These are phyloP conservation scores for Sciurus niger DNA, from an alignment of 2,113 vertebrate genomes.

Conservation along the genomic window DNA sequence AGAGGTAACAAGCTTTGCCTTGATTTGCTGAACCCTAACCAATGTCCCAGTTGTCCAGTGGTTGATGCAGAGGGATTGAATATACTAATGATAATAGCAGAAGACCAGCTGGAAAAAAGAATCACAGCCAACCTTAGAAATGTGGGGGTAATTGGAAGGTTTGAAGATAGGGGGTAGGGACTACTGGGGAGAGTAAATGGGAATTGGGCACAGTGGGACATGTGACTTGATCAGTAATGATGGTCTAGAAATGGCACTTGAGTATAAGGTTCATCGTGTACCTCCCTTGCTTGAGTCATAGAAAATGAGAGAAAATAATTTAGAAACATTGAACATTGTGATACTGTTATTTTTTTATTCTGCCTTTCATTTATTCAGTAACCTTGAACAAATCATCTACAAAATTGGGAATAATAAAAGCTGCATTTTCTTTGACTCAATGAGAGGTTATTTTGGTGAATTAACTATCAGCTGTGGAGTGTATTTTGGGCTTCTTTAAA, in stretches of 20 bases:
- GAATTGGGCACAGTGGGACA: not conserved
- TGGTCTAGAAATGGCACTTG: constrained; percentile 46
- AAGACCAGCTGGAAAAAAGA: constrained; percentile 37
- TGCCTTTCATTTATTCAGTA: constrained; percentile 70
- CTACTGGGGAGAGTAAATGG: not conserved
- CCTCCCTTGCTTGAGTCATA: constrained; percentile 58
- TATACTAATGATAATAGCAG: constrained; percentile 45
- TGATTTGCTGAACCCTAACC: constrained; percentile 13
- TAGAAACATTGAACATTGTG: constrained; percentile 54
- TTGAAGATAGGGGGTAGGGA: not conserved
- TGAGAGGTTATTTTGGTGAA: constrained; percentile 75
- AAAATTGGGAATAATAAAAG: constrained; percentile 72
- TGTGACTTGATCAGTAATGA: constrained; percentile 52
- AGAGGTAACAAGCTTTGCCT: constrained; percentile 32
- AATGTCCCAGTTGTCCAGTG: constrained; percentile 13
- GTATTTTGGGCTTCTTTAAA: constrained; percentile 63
- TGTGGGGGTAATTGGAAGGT: not conserved
- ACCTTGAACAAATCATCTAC: constrained; percentile 66
- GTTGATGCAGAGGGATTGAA: constrained; percentile 21
- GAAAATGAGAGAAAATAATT: constrained; percentile 72
- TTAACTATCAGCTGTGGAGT: constrained; percentile 66
- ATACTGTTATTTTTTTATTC: constrained; percentile 63
- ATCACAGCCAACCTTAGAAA: constrained; percentile 21
- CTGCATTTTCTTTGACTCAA: constrained; percentile 63
- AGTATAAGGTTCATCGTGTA: constrained; percentile 46